Evolutionary conservation across 2,113 vertebrate genomes (phyloP), one percentile per base, ranked within the genome.

Genomic region (Egretta garzetta): DNA sequence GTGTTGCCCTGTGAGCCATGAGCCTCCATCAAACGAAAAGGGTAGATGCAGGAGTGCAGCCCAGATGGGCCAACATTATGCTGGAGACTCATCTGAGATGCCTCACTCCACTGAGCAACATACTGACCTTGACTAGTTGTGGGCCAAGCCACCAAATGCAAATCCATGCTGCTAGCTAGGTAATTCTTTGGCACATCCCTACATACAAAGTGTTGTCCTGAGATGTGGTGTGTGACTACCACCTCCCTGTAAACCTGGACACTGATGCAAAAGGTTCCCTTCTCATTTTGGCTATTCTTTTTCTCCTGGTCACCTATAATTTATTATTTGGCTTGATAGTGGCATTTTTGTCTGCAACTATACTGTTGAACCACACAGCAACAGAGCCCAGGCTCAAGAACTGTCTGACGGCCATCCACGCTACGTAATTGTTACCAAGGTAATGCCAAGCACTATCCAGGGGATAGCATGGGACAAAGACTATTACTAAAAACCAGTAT

Each of bases 101-200:
- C 23, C 41, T 43, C 50, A 41, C 4, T 47, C 47, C 19, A 4
- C 16, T 35, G 24, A 16, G 19, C 45, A 28, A 32, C 35, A 39
- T 26, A 5, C 15, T 41, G 15, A 62, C 35, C 41, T 72, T 0
- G 0, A 27, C 5, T 47, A 12, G 19, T 15, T 33, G 16, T 23
- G 15, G 33, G n/a, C 10, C 26, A 58, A 63, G 26, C 33, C 35
- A n/a, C 58, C 1, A 1, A 49, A 28, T 17, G n/a, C 37, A 75
- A 80, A 64, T 28, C 26, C 22, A 30, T 2, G 1, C 27, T 22
- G 9, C 7, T 43, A 37, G 9, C 24, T 33, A 8, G 8, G 11
- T 52, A 30, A 12, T 15, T 86, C 14, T 35, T 58, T 45, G 50
- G 45, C 15, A 55, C 12, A 8, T 12, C 10, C 50, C 14, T 52